These are phyloP conservation scores for Caenorhabditis briggsae DNA, from an alignment of 1,140 invertebrate genomes.

Conservation along the genomic window DNA sequence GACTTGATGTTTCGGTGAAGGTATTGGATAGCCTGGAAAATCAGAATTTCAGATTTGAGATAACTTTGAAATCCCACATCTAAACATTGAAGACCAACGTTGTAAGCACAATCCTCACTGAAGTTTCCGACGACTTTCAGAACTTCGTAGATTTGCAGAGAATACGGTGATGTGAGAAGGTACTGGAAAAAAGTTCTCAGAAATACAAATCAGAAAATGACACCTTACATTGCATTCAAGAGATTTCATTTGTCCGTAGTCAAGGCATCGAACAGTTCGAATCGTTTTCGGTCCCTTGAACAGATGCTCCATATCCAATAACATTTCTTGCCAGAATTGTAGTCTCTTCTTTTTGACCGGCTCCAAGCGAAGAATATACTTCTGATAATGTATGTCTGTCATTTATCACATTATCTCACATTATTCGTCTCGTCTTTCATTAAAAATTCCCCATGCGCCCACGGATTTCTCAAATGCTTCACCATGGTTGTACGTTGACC, in stretches of 20 bases:
- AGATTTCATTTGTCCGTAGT: neutral
- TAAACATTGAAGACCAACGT: neutral
- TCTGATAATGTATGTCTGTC: neutral
- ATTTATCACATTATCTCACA: neutral
- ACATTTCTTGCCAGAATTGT: neutral
- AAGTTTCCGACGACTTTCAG: neutral
- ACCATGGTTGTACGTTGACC: neutral
- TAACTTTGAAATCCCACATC: neutral
- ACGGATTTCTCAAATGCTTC: neutral
- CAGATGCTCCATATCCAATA: neutral
- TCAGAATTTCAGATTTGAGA: neutral
- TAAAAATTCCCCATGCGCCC: neutral
- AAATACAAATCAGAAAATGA: neutral
- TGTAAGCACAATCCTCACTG: neutral
- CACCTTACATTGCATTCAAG: neutral
- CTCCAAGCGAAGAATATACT: conserved; percentile 15
- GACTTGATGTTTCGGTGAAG: conserved; percentile 46
- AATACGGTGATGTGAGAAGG: neutral
- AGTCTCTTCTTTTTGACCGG: neutral
- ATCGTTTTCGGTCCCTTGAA: neutral
- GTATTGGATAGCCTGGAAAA: conserved; percentile 14
- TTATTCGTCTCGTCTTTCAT: neutral
- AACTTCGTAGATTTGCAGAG: neutral
- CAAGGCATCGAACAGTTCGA: neutral
- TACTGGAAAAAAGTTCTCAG: neutral